Percentiles rank a stretch among this genome's conserved stretches.
phyloP scores from a whole-genome alignment of 2,888 invertebrate species.

The Argynnis bischoffii region DNA sequence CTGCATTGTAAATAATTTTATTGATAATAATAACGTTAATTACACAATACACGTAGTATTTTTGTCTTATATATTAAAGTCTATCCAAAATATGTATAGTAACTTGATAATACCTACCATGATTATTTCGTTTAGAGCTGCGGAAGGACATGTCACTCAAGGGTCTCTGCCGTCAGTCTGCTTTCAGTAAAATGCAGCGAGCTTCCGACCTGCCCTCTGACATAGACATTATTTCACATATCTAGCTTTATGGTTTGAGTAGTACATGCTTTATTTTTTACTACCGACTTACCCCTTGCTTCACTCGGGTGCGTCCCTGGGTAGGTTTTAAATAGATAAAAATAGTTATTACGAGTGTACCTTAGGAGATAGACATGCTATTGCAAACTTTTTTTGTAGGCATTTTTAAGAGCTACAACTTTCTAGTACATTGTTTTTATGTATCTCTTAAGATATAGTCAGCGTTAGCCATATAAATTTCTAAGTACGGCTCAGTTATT shows the following conservation, averaged over 20 bases:
- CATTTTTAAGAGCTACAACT: too few species aligned
- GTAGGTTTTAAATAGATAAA: too few species aligned
- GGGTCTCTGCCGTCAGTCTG: slow-evolving; percentile 66
- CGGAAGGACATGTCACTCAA: slow-evolving; percentile 79
- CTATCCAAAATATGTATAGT: slow-evolving; percentile 1
- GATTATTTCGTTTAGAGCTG: slow-evolving; percentile 44
- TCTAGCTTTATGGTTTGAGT: slow-evolving; percentile 35
- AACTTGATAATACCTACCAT: slow-evolving; percentile 12
- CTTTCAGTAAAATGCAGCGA: slow-evolving; percentile 63
- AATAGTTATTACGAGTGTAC: too few species aligned
- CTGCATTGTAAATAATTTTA: background rate
- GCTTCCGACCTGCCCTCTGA: slow-evolving; percentile 74
- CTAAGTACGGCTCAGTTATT: too few species aligned
- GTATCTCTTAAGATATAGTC: too few species aligned
- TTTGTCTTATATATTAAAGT: background rate
- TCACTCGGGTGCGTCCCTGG: too few species aligned
- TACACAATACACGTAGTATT: background rate
- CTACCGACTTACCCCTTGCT: too few species aligned
- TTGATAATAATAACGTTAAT: background rate
- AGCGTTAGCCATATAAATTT: too few species aligned
- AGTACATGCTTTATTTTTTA: slow-evolving; percentile 5
- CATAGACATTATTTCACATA: slow-evolving; percentile 57
- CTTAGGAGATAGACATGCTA: too few species aligned
- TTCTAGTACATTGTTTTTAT: too few species aligned
- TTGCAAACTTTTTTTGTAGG: too few species aligned